Conservation (phyloP, 2,113 vertebrate genomes). For the Onychorhynchus coronatus region DNA sequence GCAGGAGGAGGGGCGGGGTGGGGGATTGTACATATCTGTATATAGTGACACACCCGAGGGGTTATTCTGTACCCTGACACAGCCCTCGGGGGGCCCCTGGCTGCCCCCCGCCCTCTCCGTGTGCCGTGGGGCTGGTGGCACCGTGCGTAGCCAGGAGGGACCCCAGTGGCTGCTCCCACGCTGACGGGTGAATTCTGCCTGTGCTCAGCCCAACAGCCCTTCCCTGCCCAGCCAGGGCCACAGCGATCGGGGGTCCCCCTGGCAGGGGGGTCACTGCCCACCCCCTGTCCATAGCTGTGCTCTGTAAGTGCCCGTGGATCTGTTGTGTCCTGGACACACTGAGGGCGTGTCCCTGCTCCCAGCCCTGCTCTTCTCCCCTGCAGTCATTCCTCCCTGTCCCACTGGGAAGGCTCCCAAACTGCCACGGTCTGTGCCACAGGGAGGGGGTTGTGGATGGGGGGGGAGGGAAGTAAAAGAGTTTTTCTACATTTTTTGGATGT, state of each 20-base stretch:
- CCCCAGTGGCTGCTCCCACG: fast-evolving
- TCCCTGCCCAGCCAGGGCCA: neutral
- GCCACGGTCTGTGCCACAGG: fast-evolving
- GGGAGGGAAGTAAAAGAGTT: constrained; percentile 16
- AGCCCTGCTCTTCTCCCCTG: neutral
- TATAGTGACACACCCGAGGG: neutral
- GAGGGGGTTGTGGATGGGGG: neutral
- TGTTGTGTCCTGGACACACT: fast-evolving
- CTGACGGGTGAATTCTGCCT: neutral
- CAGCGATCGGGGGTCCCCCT: fast-evolving
- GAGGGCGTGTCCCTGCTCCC: neutral
- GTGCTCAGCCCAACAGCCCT: fast-evolving
- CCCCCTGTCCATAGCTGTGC: neutral
- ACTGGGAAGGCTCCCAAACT: fast-evolving
- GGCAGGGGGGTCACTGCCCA: neutral
- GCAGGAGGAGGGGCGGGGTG: neutral
- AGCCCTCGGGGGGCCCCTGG: neutral
- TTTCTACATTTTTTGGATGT: neutral
- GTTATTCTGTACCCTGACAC: neutral
- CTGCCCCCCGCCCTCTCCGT: fast-evolving
- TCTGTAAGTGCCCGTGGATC: neutral
- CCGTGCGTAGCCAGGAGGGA: fast-evolving
- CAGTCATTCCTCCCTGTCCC: fast-evolving
- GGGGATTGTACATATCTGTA: constrained; percentile 1
- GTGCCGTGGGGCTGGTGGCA: neutral